Base-by-base conservation (phyloP, 2,888 invertebrate genomes). In the Caenorhabditis angaria region DNA sequence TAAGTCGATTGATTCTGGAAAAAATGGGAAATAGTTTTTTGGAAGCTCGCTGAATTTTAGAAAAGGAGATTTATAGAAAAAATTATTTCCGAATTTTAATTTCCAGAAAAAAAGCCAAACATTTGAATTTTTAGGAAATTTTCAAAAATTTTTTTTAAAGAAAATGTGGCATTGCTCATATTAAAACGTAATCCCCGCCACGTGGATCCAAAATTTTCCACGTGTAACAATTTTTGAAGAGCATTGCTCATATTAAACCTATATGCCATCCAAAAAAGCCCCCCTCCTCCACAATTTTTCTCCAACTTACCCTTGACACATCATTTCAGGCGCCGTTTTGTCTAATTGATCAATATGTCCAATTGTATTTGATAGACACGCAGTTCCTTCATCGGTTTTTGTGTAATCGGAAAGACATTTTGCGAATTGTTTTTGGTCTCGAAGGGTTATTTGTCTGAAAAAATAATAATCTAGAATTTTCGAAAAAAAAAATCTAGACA, bases 261-360 rank as follows among this genome's bases (percentile, higher is more conserved):
- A n/a, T n/a, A n/a, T 32, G n/a, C 20, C 29, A 35, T 61, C 53
- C 53, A n/a, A n/a, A 12, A 22, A 20, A 12, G 1, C 14, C 14
- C 1, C 12, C 22, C 22, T 14, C 32, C 12, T 47, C 27, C 20
- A 32, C 1, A 53, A 22, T 22, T 54, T 1, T 61, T 50, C 27
- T n/a, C n/a, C n/a, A 8, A 64, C 76, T 66, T 54, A 82, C 81
- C 69, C 76, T 22, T 75, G 63, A 65, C 85, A 85, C 65, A 84
- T 70, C 32, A 71, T 66, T 6, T 59, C 66, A 20, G 78, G 76
- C n/a, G 80, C 77, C n/a, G 78, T 67, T 28, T 68, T 76, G 22
- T 78, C 72, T n/a, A 85, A 57, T 12, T 76, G 75, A 65, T 82
- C 83, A 27, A 83, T 71, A n/a, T 64, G 71, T 51, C 66, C 78